Base-by-base conservation (phyloP, 2,888 invertebrate genomes). In the Yponomeuta malinellus region DNA sequence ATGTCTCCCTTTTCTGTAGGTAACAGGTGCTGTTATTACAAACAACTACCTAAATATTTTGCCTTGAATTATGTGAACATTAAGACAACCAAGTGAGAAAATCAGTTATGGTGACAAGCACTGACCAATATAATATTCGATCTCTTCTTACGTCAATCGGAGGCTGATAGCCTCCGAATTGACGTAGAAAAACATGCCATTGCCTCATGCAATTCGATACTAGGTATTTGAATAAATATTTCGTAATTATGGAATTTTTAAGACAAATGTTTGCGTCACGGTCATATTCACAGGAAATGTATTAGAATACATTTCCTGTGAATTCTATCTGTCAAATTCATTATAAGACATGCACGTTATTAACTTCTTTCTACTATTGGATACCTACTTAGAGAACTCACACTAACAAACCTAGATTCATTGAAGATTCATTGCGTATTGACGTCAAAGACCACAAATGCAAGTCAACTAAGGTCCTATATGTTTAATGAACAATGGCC, bases 401-500 rank as follows among this genome's bases (percentile, higher is more conserved):
- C 12, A 15, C 4, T 15, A 15, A 59, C 52, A 85, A 65, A 29
- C 65, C 6, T 31, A 65, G 33, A 43, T 33, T 37, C 9, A 68
- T 48, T 68, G 12, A 65, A 33, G 65, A 65, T 65, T 65, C 65
- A 65, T 64, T 23, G 64, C 4, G 63, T 64, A 65, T 67, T 67
- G 67, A 67, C 67, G 67, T 33, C 43, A 67, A 37, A 10, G 67
- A 33, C 15, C 15, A 59, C 52, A n/a, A 33, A 67, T 37, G 12
- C 10, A 67, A 67, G 67, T 67, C 67, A 67, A 67, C 43, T n/a
- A 4, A 33, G 43, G 67, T 37, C 15, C 37, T 67, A 43, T 12
- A 37, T 67, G 43, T 67, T 67, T 67, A 67, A 67, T 37, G 31
- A 67, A 10, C 33, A 31, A 9, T 33, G 37, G 15, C 33, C 37